phyloP scores from a whole-genome alignment of 2,113 vertebrate species.

The Pomatostomus ruficeps region DNA sequence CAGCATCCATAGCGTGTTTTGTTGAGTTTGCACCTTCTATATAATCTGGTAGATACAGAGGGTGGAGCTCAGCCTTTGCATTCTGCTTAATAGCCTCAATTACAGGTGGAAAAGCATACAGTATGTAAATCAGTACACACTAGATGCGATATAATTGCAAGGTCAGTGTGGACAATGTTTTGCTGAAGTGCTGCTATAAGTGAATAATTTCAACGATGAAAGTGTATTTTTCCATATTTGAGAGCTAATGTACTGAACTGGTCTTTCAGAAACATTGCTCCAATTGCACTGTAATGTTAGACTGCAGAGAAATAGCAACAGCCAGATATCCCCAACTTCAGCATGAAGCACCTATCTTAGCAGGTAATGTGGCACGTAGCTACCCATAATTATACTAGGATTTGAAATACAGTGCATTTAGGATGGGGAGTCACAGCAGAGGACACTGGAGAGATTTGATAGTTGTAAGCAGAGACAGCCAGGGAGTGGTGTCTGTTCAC shows the following conservation, averaged over 20 bases:
- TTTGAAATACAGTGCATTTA: background rate
- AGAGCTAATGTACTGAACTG: conserved; percentile 63
- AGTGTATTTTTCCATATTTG: conserved; percentile 60
- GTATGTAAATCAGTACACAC: conserved; percentile 59
- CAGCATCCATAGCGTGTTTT: background rate
- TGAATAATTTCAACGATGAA: conserved; percentile 65
- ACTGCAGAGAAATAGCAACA: conserved; percentile 43
- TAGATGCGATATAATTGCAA: conserved; percentile 64
- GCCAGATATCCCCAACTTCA: background rate
- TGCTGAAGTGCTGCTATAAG: conserved; percentile 63
- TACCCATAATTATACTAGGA: background rate
- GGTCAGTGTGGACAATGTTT: conserved; percentile 58
- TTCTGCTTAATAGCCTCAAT: conserved; percentile 64
- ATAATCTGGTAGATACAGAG: background rate
- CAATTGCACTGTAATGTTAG: conserved; percentile 60
- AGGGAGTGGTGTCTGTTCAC: background rate
- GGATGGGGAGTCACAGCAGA: background rate
- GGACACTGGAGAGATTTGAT: background rate
- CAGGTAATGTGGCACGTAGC: background rate
- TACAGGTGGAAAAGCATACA: conserved; percentile 58
- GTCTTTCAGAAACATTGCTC: conserved; percentile 61
- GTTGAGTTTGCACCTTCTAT: conserved; percentile 15
- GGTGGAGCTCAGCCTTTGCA: conserved; percentile 14
- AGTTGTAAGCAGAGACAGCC: background rate
- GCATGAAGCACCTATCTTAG: background rate